Conservation (phyloP, 2,888 invertebrate genomes). For the Strigamia crassipes region DNA sequence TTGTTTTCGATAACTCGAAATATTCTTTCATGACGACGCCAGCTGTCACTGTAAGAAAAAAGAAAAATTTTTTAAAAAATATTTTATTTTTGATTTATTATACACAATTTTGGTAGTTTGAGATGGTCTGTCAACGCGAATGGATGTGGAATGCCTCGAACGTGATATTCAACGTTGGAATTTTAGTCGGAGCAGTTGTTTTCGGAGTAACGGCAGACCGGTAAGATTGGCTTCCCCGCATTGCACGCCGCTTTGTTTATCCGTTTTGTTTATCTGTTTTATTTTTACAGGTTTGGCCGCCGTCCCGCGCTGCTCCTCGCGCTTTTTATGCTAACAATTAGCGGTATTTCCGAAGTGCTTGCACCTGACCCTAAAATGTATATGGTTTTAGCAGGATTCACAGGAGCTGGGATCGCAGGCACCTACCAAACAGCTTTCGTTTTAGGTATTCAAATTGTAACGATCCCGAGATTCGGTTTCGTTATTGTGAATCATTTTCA, state of each 20-base stretch:
- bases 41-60: background rate
- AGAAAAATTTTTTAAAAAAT: no score
- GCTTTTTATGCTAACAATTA: background rate
- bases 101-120: conserved; percentile 44
- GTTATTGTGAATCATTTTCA: no score
- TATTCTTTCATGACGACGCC: conserved; percentile 13
- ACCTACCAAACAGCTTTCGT: conserved; percentile 35
- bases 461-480: no score
- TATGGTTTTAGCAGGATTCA: conserved; percentile 26
- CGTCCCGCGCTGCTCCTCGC: conserved; percentile 29
- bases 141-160: conserved; percentile 43
- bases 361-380: conserved; percentile 27
- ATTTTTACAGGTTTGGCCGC: conserved; percentile 46
- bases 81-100: no score
- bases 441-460: background rate
- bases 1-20: conserved; percentile 15
- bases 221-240: background rate
- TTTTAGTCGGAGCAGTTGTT: conserved; percentile 29
- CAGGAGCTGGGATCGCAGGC: conserved; percentile 1
- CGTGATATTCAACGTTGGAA: conserved; percentile 27
- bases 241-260: no score
- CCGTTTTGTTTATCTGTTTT: no score
- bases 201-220: conserved; percentile 35
- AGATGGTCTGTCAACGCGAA: conserved; percentile 3
- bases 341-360: conserved; percentile 32